Evolutionary conservation across 2,113 vertebrate genomes (phyloP).

Genomic region (Lethenteron reissneri): DNA sequence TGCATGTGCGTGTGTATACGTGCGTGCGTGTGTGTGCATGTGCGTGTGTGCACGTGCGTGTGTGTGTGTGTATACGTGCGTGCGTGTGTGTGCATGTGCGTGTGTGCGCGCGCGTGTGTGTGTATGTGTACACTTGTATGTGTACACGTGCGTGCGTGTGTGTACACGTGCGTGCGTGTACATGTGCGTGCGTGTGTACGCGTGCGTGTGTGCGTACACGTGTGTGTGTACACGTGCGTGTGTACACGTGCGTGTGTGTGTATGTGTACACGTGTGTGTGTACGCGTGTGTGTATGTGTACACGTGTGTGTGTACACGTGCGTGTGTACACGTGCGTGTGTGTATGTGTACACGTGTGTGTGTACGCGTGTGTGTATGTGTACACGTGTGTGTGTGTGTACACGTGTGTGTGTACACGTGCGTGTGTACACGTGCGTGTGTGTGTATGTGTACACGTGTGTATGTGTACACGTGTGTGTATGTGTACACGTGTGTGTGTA

Average conservation of each 20-base stretch:
- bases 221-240: neutral
- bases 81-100: neutral
- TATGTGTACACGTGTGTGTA: neutral
- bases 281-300: neutral
- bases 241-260: neutral
- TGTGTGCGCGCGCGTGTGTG: neutral
- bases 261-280: neutral
- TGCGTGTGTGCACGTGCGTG: neutral
- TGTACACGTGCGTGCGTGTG: neutral
- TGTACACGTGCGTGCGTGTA: neutral
- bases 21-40: neutral
- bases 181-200: neutral
- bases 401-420: neutral
- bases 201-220: neutral
- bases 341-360: neutral
- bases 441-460: neutral
- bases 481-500: neutral
- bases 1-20: neutral
- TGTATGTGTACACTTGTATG: no score
- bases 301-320: neutral
- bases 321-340: neutral
- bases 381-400: neutral
- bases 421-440: neutral
- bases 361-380: neutral
- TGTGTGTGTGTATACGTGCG: neutral